Evolutionary conservation across 1,140 invertebrate species (phyloP), one percentile per base, ranked within the genome.

Genomic region (Rhopalosiphum padi): DNA sequence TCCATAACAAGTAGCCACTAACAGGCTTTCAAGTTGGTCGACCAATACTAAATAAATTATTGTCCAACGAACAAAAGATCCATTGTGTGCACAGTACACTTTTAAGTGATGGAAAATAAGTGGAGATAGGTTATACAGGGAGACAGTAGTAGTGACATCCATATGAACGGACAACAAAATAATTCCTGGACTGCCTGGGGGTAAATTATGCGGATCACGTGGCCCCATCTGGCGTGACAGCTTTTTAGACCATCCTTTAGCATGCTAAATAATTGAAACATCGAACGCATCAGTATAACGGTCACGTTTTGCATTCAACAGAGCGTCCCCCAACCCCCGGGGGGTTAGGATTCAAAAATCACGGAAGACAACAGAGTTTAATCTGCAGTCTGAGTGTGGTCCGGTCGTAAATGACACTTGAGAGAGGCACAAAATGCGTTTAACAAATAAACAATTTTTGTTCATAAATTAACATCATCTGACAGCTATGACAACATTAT

Each of bases 251-350:
- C n/a, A 85, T 92, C 91, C 82, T 92, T 92, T 85, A 55, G 91
- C 77, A 92, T 83, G 91, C 77, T 92, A 92, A 92, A 85, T 92
- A 92, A 92, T 92, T 92, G 91, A 92, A 92, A 92, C 91, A 85
- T 91, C 43, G 60, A 91, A 91, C 43, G 90, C 25, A 91, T 92
- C 91, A 92, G 91, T 92, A 92, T 53, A 92, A 37, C 48, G n/a
- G 77, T 92, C 91, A 92, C 91, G 91, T 92, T 92, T 92, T n/a
- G 77, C 91, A 92, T 92, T 92, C 91, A 92, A 92, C 91, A 91
- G 68, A 91, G 21, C 43, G 37, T 48, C n/a, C 87, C n/a, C 55
- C 60, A 25, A 35, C 15, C 46, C 4, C 30, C 48, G 2, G 5
- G 43, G 43, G 15, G 53, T 25, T n/a, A 30, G 21, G 46, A 77